Percentiles rank a stretch among this genome's conserved stretches.
Evolutionary conservation across 2,113 vertebrate species (phyloP).

Genomic region (Echinops telfairi): DNA sequence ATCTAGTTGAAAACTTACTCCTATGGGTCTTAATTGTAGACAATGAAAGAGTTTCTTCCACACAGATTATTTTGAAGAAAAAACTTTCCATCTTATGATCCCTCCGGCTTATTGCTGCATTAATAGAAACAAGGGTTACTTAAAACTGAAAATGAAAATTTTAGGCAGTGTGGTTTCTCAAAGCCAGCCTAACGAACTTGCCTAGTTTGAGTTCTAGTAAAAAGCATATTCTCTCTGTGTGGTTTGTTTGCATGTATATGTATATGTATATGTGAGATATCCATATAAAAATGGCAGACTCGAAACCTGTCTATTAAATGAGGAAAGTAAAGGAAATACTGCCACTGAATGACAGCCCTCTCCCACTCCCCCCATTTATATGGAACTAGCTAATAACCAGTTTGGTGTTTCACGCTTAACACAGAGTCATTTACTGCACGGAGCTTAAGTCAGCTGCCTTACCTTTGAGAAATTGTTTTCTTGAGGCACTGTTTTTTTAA

Average conservation of each 20-base stretch:
- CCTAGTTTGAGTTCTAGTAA: constrained; percentile 40
- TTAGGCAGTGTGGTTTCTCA: constrained; percentile 15
- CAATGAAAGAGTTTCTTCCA: not conserved
- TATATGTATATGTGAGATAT: not conserved
- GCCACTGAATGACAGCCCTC: not conserved
- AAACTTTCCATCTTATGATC: not conserved
- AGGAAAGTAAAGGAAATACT: constrained; percentile 51
- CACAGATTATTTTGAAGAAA: constrained; percentile 32
- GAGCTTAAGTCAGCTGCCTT: constrained; percentile 13
- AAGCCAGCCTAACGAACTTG: not conserved
- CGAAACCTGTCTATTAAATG: not conserved
- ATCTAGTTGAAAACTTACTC: not conserved
- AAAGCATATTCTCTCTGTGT: not conserved
- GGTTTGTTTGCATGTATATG: not conserved
- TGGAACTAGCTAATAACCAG: constrained; percentile 64
- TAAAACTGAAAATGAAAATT: constrained; percentile 11
- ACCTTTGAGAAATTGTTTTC: constrained; percentile 32
- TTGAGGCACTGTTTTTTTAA: not conserved
- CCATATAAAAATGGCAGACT: not conserved
- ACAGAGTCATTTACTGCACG: not conserved
- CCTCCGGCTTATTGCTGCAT: constrained; percentile 5
- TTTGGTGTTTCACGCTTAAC: constrained; percentile 61
- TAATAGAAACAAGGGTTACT: not conserved
- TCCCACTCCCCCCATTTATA: not conserved
- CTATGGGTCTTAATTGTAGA: not conserved